Base-by-base conservation (phyloP, 2,113 vertebrate genomes). In the Scopus umbretta region DNA sequence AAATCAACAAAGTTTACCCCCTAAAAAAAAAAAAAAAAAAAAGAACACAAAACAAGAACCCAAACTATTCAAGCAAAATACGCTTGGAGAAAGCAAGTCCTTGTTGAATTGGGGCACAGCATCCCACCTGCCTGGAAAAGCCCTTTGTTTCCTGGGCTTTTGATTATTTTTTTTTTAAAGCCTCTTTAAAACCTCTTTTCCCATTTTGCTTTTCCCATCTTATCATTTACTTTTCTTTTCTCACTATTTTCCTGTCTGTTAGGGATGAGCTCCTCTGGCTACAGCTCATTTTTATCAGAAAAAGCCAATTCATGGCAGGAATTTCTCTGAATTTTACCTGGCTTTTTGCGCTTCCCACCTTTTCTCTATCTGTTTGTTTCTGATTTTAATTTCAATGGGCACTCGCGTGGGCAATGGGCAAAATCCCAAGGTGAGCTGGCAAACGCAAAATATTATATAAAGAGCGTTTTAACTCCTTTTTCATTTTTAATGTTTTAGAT, bases 141-240 rank as follows among this genome's bases (percentile, higher is more conserved):
- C 90, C 81, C 74, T 92, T 95, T 96, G 90, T 96, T 94, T 96
- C 47, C 67, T 40, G 26, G 50, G 84, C 49, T 73, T 94, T 61
- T 79, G 45, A 70, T 75, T 65, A 6, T 26, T 61, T 75, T 30
- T 73, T 84, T 88, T 92, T 45, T 5, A 9, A 76, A 96, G 83
- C 72, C 61, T 75, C 38, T 82, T 85, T 43, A 83, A 95, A 93
- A 88, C 23, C 71, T 40, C 55, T 70, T 65, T 93, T 66, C 38
- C 58, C 16, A 6, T 80, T 90, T 85, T 43, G 38, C 45, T 90
- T 90, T 88, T n/a, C 56, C 43, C 61, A 80, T 90, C 71, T 94
- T 84, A 83, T 81, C 73, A 90, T 82, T 56, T 43, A 30, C 70
- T 81, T 82, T 50, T 80, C 82, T 75, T 86, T 71, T 70, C 66